phyloP scores from a whole-genome alignment of 2,113 vertebrate genomes.

The Pipa parva region DNA sequence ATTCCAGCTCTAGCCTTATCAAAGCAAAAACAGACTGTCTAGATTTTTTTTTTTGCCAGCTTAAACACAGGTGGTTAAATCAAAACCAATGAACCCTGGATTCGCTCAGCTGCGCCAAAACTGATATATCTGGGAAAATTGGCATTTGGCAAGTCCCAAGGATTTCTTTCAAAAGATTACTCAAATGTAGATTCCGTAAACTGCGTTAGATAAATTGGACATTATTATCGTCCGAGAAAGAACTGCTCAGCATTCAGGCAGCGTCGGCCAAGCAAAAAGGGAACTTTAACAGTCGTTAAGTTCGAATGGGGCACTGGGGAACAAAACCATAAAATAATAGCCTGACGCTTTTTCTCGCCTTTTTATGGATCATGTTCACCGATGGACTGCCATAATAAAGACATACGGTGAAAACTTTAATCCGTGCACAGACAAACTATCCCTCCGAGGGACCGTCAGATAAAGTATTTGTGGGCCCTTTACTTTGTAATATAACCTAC shows the following conservation, averaged over 20 bases:
- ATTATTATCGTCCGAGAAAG: constrained; percentile 8
- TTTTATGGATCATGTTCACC: constrained; percentile 33
- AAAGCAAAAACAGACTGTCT: too few relatives aligned
- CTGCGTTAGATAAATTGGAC: constrained; percentile 17
- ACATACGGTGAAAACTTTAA: constrained; percentile 36
- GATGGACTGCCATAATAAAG: constrained; percentile 42
- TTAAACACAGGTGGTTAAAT: neutral
- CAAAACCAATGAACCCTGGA: neutral
- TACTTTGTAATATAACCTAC: constrained; percentile 15
- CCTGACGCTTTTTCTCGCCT: constrained; percentile 31
- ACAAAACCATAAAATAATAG: constrained; percentile 35
- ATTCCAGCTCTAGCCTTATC: too few relatives aligned
- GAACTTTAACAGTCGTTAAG: constrained; percentile 39
- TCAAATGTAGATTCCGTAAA: neutral
- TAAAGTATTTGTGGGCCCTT: constrained; percentile 13
- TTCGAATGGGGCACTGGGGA: constrained; percentile 28
- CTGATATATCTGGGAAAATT: neutral
- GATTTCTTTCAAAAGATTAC: neutral
- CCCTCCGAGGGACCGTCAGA: constrained; percentile 8
- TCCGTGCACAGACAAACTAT: constrained; percentile 15
- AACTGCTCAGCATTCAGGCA: constrained; percentile 35
- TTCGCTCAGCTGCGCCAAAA: neutral
- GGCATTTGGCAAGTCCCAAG: too few relatives aligned
- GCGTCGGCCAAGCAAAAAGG: constrained; percentile 10
- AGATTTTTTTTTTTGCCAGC: too few relatives aligned